phyloP scores from a whole-genome alignment of 2,888 invertebrate species.

The Cosmia pyralina region DNA sequence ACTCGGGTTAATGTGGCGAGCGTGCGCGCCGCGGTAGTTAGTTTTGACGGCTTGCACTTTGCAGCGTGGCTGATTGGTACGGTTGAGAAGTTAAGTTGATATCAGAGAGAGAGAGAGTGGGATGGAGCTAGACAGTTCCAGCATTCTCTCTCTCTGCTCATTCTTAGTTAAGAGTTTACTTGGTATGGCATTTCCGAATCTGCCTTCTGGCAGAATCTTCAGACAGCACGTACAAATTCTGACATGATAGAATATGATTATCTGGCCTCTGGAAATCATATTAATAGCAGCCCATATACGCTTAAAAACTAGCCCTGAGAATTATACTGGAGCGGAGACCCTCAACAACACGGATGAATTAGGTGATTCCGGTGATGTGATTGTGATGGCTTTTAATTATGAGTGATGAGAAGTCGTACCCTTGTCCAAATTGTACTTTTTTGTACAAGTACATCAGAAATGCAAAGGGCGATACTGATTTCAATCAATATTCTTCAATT shows the following conservation, averaged over 20 bases:
- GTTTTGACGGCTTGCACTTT: constrained; percentile 50
- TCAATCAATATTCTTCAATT: constrained; percentile 43
- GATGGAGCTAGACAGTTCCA: constrained; percentile 1
- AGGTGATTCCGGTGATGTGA: background rate
- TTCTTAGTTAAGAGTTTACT: background rate
- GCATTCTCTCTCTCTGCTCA: background rate
- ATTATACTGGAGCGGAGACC: background rate
- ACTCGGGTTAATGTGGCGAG: constrained; percentile 44
- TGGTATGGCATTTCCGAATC: background rate
- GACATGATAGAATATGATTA: background rate
- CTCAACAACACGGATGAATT: background rate
- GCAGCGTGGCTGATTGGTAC: constrained; percentile 22
- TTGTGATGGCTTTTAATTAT: background rate
- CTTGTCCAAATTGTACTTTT: background rate
- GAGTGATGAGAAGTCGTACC: background rate
- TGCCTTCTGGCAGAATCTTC: background rate
- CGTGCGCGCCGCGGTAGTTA: constrained; percentile 51
- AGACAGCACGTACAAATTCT: background rate
- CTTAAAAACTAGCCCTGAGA: background rate
- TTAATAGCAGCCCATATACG: too few relatives aligned
- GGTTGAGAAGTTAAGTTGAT: background rate
- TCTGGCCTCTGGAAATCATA: background rate
- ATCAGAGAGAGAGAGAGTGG: constrained; percentile 6
- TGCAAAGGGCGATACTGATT: constrained; percentile 17
- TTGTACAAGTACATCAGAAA: background rate